Evolutionary conservation across 2,797 vertebrate species (phyloP), one percentile per base, ranked within the genome.

Genomic region (Bothrops alternatus): DNA sequence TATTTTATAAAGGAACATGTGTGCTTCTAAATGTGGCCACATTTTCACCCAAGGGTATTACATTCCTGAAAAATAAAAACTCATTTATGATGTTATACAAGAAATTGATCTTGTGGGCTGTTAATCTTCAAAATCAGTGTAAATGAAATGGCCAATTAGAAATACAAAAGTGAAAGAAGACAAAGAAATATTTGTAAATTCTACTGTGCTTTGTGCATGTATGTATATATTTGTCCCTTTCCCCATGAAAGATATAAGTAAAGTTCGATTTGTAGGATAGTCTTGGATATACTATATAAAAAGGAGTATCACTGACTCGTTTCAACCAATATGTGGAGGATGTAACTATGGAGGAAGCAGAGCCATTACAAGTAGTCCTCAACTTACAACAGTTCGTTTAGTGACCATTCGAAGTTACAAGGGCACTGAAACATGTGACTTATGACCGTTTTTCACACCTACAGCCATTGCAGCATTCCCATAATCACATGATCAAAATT

Each of bases 21-120:
- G 14, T 58, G 56, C 73, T 28, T 3, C 25, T 4, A 82, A 26
- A 92, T 95, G 91, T 0, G 5, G 37, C 86, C 58, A 94, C 42
- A 56, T 92, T 32, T 37, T 95, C 50, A 10, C 37, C 86, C 89
- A 2, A 4, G 90, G n/a, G 87, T 28, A 92, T 92, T 61, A 25
- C 12, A 25, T 86, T 13, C 47, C 63, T 87, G 28, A 91, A 14
- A 58, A 82, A 82, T 82, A 82, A 73, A 89, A 56, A 0, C n/a
- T 94, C 78, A 78, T 69, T 69, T 73, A 32, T 73, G 32, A 18
- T 73, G 50, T 50, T 37, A 87, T 89, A 85, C 3, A 63, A 50
- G 53, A 92, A n/a, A 32, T 87, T 85, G 28, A 42, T 42, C 25
- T 60, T 7, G 90, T 23, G 10, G 13, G 6, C 10, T 55, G 28